These are phyloP conservation scores for Platyura marginata DNA, from an alignment of 1,140 invertebrate genomes.

Conservation along the genomic window DNA sequence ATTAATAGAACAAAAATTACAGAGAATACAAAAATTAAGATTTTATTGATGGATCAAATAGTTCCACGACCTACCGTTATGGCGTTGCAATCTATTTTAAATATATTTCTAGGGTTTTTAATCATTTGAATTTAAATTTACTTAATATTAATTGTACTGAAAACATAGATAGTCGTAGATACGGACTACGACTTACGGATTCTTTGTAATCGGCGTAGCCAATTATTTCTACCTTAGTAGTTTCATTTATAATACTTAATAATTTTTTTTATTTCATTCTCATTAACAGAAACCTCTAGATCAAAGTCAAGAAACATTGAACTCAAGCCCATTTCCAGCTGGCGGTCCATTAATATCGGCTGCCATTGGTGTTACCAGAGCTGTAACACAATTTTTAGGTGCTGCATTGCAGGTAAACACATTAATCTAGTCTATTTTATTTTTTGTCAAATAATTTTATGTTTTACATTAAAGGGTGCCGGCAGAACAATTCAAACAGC, in stretches of 20 bases:
- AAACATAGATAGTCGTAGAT: too few relatives aligned
- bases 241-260: neutral
- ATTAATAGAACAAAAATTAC: too few relatives aligned
- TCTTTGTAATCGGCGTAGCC: too few relatives aligned
- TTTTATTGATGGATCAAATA: too few relatives aligned
- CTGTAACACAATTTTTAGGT: conserved; percentile 52
- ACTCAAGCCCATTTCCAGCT: conserved; percentile 7
- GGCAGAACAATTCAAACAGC: neutral
- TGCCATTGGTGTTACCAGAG: conserved; percentile 49
- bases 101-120: too few relatives aligned
- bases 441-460: neutral
- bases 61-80: too few relatives aligned
- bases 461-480: neutral
- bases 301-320: neutral
- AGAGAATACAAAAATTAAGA: too few relatives aligned
- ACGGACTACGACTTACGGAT: too few relatives aligned
- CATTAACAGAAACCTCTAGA: neutral
- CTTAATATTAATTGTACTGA: too few relatives aligned
- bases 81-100: too few relatives aligned
- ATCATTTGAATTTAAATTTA: too few relatives aligned
- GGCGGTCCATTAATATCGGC: conserved; percentile 40
- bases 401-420: conserved; percentile 44
- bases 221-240: too few relatives aligned
- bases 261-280: neutral
- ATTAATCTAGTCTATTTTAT: neutral